phyloP scores from a whole-genome alignment of 2,888 invertebrate species.

The Cataglyphis rosenhaueri region DNA sequence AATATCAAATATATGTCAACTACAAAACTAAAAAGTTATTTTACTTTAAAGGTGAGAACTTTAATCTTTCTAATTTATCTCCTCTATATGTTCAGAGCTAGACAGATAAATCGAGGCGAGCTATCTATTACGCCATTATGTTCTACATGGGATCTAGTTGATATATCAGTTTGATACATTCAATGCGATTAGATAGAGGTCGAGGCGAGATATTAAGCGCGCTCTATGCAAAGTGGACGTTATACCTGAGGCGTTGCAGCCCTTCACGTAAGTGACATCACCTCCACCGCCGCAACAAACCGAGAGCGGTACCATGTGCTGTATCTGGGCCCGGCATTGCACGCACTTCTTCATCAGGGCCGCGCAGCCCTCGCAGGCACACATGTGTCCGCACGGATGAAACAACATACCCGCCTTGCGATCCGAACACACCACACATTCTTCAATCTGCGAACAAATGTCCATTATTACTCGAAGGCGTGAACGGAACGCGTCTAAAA shows the following conservation, averaged over 20 bases:
- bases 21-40: neutral
- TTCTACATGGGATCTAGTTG: neutral
- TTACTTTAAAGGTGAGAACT: neutral
- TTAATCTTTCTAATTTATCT: neutral
- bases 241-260: conserved; percentile 78
- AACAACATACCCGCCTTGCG: conserved; percentile 96
- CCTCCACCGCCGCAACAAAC: conserved; percentile 87
- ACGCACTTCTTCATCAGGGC: conserved; percentile 99
- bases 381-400: conserved; percentile 98
- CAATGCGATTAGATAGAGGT: conserved; percentile 21
- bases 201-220: neutral
- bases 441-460: conserved; percentile 90
- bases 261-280: conserved; percentile 80
- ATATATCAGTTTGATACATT: conserved; percentile 1
- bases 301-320: conserved; percentile 88
- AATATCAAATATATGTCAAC: neutral
- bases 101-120: neutral
- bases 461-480: conserved; percentile 26
- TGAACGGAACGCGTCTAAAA: neutral
- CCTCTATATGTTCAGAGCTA: neutral
- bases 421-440: conserved; percentile 98
- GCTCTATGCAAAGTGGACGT: conserved; percentile 28
- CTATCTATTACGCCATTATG: conserved; percentile 17
- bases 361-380: conserved; percentile 96
- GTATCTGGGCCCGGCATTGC: conserved; percentile 95